Percentiles rank a stretch among this genome's conserved stretches.
phyloP scores from a whole-genome alignment of 2,888 invertebrate species.

The Thyatira batis region DNA sequence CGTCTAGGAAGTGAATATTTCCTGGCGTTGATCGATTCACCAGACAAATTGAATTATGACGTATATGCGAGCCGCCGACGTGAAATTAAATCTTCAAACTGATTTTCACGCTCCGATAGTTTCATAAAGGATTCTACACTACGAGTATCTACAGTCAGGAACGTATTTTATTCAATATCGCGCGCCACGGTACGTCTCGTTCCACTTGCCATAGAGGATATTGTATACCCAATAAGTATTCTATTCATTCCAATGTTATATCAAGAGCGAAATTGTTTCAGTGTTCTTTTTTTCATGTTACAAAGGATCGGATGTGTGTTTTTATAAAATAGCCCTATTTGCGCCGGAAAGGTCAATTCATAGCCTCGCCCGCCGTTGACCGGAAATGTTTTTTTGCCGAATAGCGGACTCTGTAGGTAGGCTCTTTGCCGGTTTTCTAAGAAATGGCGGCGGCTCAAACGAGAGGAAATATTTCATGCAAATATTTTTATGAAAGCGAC shows the following conservation, averaged over 20 bases:
- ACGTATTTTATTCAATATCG: not conserved
- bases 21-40: constrained; percentile 59
- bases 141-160: not conserved
- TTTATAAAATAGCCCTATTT: constrained; percentile 9
- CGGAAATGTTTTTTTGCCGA: constrained; percentile 23
- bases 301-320: constrained; percentile 12
- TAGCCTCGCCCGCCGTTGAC: constrained; percentile 7
- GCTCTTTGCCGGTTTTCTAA: constrained; percentile 27
- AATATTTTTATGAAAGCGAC: constrained; percentile 28
- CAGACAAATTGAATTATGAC: constrained; percentile 63
- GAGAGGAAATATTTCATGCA: constrained; percentile 27
- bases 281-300: constrained; percentile 13
- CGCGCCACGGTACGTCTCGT: not conserved
- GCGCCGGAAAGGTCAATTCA: constrained; percentile 35
- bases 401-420: constrained; percentile 19
- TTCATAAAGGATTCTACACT: constrained; percentile 38
- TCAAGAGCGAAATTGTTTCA: constrained; percentile 25
- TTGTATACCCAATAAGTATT: not conserved
- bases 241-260: constrained; percentile 24
- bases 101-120: constrained; percentile 56
- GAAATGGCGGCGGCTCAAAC: constrained; percentile 13
- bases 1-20: constrained; percentile 45
- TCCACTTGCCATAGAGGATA: not conserved
- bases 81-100: constrained; percentile 57
- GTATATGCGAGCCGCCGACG: constrained; percentile 33